Evolutionary conservation across 2,888 invertebrate species (phyloP).

Genomic region (Actias luna): DNA sequence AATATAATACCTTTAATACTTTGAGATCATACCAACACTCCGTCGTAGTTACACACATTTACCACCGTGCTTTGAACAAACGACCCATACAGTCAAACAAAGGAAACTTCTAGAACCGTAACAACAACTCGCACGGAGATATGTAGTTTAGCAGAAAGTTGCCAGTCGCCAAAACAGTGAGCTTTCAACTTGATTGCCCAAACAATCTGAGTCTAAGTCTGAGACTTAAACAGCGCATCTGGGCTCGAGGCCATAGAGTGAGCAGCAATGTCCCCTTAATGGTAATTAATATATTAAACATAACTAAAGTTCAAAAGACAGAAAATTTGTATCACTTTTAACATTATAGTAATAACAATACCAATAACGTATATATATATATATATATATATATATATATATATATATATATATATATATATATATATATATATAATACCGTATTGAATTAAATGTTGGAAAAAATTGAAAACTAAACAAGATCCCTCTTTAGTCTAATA

Average conservation of each 20-base stretch:
- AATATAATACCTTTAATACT: background rate
- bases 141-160: constrained; percentile 23
- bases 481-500: too few relatives aligned
- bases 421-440: too few relatives aligned
- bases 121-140: constrained; percentile 23
- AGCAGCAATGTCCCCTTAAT: too few relatives aligned
- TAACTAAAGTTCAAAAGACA: too few relatives aligned
- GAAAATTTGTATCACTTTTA: too few relatives aligned
- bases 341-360: too few relatives aligned
- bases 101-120: constrained; percentile 30
- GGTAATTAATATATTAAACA: too few relatives aligned
- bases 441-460: too few relatives aligned
- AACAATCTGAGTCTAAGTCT: constrained; percentile 62
- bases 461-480: too few relatives aligned
- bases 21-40: background rate
- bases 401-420: too few relatives aligned
- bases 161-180: constrained; percentile 32
- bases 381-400: too few relatives aligned
- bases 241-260: background rate
- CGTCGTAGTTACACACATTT: constrained; percentile 24
- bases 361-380: too few relatives aligned
- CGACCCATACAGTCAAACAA: constrained; percentile 34
- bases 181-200: constrained; percentile 69
- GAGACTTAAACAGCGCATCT: constrained; percentile 36
- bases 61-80: constrained; percentile 33